phyloP scores from a whole-genome alignment of 2,888 invertebrate genomes.

The Drosophila monieri region DNA sequence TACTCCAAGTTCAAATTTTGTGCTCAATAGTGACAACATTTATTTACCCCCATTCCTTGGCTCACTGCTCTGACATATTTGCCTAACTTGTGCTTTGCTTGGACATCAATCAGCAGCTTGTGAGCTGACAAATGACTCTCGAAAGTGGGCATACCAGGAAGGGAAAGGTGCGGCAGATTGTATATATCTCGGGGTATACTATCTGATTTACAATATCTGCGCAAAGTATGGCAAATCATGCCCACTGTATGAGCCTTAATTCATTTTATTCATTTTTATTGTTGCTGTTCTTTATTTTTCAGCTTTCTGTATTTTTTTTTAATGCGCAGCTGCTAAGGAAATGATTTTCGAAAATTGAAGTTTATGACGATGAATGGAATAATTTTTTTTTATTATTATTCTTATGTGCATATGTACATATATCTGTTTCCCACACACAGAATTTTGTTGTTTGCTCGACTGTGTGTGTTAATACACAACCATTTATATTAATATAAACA shows the following conservation, averaged over 20 bases:
- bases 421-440: constrained; percentile 36
- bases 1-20: neutral
- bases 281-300: constrained; percentile 40
- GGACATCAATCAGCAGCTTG: constrained; percentile 41
- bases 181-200: neutral
- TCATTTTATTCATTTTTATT: constrained; percentile 61
- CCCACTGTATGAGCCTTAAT: constrained; percentile 66
- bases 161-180: constrained; percentile 1
- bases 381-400: constrained; percentile 56
- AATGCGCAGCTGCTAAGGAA: constrained; percentile 82
- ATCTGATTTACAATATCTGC: constrained; percentile 39
- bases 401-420: constrained; percentile 47
- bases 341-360: constrained; percentile 83
- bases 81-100: constrained; percentile 32
- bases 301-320: constrained; percentile 52
- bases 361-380: constrained; percentile 82
- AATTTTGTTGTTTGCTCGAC: constrained; percentile 14
- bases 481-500: constrained; percentile 78
- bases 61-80: constrained; percentile 28
- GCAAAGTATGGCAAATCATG: constrained; percentile 32
- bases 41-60: constrained; percentile 27
- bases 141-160: neutral
- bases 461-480: constrained; percentile 56
- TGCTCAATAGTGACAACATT: constrained; percentile 27
- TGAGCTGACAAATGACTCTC: constrained; percentile 32